Base-by-base conservation (phyloP, 2,888 invertebrate species). In the Loripinus fragilis region DNA sequence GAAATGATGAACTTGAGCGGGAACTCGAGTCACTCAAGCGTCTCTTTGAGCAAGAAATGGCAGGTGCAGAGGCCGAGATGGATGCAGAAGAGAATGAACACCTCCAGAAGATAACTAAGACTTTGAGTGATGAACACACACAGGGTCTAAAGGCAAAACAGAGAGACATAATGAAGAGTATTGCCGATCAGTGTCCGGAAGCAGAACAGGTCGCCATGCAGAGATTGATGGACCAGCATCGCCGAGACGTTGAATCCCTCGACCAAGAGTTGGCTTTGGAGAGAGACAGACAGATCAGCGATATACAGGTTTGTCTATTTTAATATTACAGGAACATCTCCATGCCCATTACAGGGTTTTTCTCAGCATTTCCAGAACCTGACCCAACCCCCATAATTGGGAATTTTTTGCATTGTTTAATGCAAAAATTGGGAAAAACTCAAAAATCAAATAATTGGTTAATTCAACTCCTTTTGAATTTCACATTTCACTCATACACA, bases 61-160 rank as follows among this genome's bases (percentile, higher is more conserved):
- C 90, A 28, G 88, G 88, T 10, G 81, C 84, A 0, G 88, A 89
- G 66, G 90, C 91, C 2, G 91, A 91, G 65, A 71, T 91, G 67
- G 89, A 91, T 71, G 86, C 88, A 0, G 91, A 90, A 71, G 89
- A 92, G 75, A 89, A 89, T 35, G 90, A 90, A 71, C 90, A 91
- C 70, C 76, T 85, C n/a, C 78, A 83, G 38, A 86, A 89, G 38
- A 68, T 91, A 35, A 86, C 83, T 1, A 83, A 86, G 69, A 84
- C 79, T 12, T 68, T 89, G 7, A 89, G 90, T 74, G 90, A 91
- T 33, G 91, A 92, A 41, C 89, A 90, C 70, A 87, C 88, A 12
- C 68, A 65, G 82, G 76, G 74, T 17, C 74, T 84, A 52, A 76
- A 75, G 38, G 84, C 81, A 72, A 84, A 73, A 64, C 84, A 84